These are phyloP conservation scores for Diphyllodes magnificus DNA, from an alignment of 2,113 vertebrate genomes.

Conservation along the genomic window DNA sequence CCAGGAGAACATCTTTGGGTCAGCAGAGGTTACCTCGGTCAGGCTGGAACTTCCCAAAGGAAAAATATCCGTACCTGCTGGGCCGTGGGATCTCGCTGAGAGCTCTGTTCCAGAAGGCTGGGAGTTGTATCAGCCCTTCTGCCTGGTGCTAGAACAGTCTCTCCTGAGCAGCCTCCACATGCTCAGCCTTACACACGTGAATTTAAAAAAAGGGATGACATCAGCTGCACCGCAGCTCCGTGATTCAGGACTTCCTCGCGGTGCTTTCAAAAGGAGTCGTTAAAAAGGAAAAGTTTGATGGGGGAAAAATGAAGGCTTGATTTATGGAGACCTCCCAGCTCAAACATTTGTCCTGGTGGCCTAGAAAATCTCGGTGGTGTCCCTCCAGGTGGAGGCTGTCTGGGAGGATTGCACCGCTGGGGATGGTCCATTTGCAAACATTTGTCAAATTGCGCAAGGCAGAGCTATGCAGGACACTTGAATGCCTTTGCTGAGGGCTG, in stretches of 20 bases:
- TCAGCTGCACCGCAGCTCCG: conserved; percentile 17
- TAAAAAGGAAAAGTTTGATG: conserved; percentile 23
- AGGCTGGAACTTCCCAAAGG: background rate
- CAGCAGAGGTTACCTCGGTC: background rate
- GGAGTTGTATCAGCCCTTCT: conserved; percentile 17
- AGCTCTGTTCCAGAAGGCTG: background rate
- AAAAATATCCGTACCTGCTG: background rate
- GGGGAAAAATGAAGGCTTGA: background rate
- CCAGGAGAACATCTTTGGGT: background rate
- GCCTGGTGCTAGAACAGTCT: conserved; percentile 39
- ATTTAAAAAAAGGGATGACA: conserved; percentile 65
- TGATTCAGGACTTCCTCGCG: conserved; percentile 11
- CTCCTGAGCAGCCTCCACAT: conserved; percentile 33
- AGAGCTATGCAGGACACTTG: background rate
- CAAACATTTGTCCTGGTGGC: background rate
- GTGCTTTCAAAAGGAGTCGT: background rate
- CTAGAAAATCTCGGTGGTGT: background rate
- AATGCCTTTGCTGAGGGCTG: background rate
- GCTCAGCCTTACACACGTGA: conserved; percentile 44
- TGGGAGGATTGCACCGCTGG: background rate
- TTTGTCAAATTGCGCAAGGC: conserved; percentile 24
- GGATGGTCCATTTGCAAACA: background rate
- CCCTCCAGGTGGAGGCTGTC: conserved; percentile 5
- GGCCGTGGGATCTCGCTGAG: background rate
- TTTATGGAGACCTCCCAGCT: conserved; percentile 19